Percentiles rank a stretch among this genome's conserved stretches.
Evolutionary conservation across 2,888 invertebrate genomes (phyloP).

Genomic region (Nomada lathburiana): DNA sequence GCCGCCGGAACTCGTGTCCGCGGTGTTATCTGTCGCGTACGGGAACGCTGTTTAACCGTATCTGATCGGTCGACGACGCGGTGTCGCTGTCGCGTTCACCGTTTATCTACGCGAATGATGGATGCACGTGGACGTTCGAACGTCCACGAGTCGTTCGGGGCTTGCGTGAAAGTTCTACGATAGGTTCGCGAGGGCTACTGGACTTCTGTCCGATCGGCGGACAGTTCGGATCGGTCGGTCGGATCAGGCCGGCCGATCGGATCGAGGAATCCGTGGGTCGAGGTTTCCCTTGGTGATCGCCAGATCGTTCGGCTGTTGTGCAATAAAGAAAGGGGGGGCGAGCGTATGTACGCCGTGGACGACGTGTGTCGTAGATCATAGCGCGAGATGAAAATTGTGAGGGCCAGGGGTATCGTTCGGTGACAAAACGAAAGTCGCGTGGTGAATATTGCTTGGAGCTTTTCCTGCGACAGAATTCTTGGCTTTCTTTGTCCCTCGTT

Average conservation of each 20-base stretch:
- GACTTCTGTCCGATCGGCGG: background rate
- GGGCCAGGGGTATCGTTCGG: too few species aligned
- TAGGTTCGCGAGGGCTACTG: constrained; percentile 1
- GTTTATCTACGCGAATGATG: constrained; percentile 51
- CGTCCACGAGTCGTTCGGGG: background rate
- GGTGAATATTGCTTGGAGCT: too few species aligned
- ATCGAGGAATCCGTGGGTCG: background rate
- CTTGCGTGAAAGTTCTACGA: constrained; percentile 15
- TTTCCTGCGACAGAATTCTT: too few species aligned
- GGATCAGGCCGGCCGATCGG: background rate
- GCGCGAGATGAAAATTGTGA: too few species aligned
- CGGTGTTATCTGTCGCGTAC: constrained; percentile 50
- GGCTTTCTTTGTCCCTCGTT: too few species aligned
- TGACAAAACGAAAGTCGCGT: too few species aligned
- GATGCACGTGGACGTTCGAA: constrained; percentile 32
- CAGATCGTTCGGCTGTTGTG: background rate
- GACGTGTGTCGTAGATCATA: too few species aligned
- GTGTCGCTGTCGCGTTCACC: constrained; percentile 47
- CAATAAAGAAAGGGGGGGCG: too few species aligned
- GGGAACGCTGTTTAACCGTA: constrained; percentile 50
- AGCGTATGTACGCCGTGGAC: too few species aligned
- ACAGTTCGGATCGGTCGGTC: background rate
- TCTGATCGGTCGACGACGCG: constrained; percentile 52
- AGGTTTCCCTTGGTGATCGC: background rate
- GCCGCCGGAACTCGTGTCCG: constrained; percentile 46